Percentiles rank a stretch among this genome's conserved stretches.
Evolutionary conservation across 2,113 vertebrate species (phyloP).

Genomic region (Halcyon senegalensis): DNA sequence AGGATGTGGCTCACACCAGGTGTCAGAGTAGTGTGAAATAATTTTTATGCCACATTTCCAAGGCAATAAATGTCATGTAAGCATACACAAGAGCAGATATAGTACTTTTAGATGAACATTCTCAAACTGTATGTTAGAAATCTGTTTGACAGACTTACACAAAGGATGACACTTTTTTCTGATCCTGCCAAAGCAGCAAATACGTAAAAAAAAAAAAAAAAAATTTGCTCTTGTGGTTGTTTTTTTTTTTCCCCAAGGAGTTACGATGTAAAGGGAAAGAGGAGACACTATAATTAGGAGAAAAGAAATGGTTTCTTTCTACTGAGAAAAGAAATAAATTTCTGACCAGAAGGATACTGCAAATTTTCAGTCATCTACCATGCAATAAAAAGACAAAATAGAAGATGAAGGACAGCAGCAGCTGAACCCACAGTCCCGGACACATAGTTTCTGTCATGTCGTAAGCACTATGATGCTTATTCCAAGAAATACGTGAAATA

Average conservation of each 20-base stretch:
- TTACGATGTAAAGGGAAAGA: not conserved
- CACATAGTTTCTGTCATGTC: not conserved
- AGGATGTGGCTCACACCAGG: not conserved
- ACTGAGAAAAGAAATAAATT: not conserved
- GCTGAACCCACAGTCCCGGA: slow-evolving; percentile 14
- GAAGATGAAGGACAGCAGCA: not conserved
- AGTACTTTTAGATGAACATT: slow-evolving; percentile 57
- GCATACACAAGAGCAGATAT: slow-evolving; percentile 69
- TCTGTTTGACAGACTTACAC: slow-evolving; percentile 69
- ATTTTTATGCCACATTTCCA: slow-evolving; percentile 75
- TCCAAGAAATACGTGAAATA: slow-evolving; percentile 10
- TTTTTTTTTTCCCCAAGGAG: not conserved
- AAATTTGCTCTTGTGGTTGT: slow-evolving; percentile 46
- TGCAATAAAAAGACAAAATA: slow-evolving; percentile 16
- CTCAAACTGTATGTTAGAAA: slow-evolving; percentile 60
- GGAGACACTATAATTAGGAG: not conserved
- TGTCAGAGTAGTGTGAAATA: slow-evolving; percentile 61
- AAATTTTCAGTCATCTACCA: slow-evolving; percentile 56
- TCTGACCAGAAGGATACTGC: slow-evolving; percentile 42
- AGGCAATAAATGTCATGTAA: slow-evolving; percentile 74
- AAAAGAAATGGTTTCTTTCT: not conserved
- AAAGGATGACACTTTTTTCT: slow-evolving; percentile 59
- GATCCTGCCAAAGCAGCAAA: slow-evolving; percentile 32
- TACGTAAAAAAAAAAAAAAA: not conserved
- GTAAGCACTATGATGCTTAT: not conserved